These are phyloP conservation scores for Drosophila rhopaloa DNA, from an alignment of 1,140 invertebrate species.

Conservation along the genomic window DNA sequence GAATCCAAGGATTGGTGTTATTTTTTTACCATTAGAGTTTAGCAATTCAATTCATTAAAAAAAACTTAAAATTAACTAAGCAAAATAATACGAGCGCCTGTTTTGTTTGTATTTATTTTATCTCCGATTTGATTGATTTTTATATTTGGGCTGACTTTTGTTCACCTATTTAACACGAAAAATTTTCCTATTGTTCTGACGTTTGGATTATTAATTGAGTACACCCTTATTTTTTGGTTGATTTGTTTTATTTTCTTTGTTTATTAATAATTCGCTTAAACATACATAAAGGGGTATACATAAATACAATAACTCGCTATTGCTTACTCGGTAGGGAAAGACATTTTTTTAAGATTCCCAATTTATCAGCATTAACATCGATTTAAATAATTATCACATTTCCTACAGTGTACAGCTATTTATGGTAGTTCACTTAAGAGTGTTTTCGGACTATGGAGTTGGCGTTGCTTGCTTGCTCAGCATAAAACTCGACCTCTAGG, in stretches of 20 bases:
- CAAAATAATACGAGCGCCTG: too few species aligned
- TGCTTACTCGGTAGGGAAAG: constrained; percentile 22
- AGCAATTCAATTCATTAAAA: too few species aligned
- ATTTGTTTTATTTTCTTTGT: constrained; percentile 8
- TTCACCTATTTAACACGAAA: too few species aligned
- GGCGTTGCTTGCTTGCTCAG: constrained; percentile 15
- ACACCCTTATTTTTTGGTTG: too few species aligned
- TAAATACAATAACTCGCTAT: constrained; percentile 32
- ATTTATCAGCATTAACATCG: constrained; percentile 11
- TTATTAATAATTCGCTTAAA: constrained; percentile 16
- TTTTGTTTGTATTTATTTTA: too few species aligned
- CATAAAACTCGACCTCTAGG: constrained; percentile 14
- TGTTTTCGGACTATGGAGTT: constrained; percentile 36
- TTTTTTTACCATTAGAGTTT: too few species aligned
- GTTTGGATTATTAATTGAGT: too few species aligned
- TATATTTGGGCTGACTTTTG: too few species aligned
- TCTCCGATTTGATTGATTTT: too few species aligned
- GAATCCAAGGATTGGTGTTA: too few species aligned
- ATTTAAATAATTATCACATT: constrained; percentile 78
- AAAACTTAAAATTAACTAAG: too few species aligned
- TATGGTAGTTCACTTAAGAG: constrained; percentile 41
- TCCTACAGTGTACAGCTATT: constrained; percentile 49
- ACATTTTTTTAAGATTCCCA: constrained; percentile 12
- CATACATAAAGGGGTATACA: constrained; percentile 20
- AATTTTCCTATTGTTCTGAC: too few species aligned